Percentiles rank a stretch among this genome's conserved stretches.
These are phyloP conservation scores for Phataginus tricuspis DNA, from an alignment of 2,797 vertebrate genomes.

Conservation along the genomic window DNA sequence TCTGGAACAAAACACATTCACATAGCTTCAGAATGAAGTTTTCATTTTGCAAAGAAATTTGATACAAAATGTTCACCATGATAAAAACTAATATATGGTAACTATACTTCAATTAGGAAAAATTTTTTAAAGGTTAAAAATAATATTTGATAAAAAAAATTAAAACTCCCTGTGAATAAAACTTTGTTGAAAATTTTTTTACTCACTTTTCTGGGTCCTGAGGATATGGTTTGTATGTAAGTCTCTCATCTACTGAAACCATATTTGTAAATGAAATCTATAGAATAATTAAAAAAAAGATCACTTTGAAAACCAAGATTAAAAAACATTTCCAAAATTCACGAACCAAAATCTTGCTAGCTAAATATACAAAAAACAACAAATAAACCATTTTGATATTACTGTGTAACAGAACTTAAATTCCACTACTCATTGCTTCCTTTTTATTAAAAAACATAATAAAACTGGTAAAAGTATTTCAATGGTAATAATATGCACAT, in stretches of 20 bases:
- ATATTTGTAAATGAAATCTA: constrained; percentile 98
- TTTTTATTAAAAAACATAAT: not conserved
- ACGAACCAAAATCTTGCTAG: constrained; percentile 33
- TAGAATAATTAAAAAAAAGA: not conserved
- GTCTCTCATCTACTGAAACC: constrained; percentile 96
- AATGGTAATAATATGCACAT: too few relatives aligned
- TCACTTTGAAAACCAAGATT: not conserved
- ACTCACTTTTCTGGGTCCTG: constrained; percentile 94
- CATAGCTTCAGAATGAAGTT: not conserved
- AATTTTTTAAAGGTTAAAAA: too few relatives aligned
- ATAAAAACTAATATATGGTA: too few relatives aligned
- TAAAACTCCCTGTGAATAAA: not conserved
- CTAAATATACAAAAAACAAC: not conserved
- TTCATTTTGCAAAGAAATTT: not conserved
- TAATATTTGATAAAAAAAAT: not conserved
- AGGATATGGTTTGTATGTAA: constrained; percentile 97
- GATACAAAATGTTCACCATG: too few relatives aligned
- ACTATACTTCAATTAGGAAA: too few relatives aligned
- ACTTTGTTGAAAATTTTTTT: not conserved
- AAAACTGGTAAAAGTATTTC: not conserved
- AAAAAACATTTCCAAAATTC: constrained; percentile 32
- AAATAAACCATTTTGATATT: not conserved
- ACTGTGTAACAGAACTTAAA: not conserved
- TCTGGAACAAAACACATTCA: constrained; percentile 83
- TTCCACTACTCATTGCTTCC: not conserved